Conservation (phyloP, 2,888 invertebrate genomes). For the Eucera pruinosa region DNA sequence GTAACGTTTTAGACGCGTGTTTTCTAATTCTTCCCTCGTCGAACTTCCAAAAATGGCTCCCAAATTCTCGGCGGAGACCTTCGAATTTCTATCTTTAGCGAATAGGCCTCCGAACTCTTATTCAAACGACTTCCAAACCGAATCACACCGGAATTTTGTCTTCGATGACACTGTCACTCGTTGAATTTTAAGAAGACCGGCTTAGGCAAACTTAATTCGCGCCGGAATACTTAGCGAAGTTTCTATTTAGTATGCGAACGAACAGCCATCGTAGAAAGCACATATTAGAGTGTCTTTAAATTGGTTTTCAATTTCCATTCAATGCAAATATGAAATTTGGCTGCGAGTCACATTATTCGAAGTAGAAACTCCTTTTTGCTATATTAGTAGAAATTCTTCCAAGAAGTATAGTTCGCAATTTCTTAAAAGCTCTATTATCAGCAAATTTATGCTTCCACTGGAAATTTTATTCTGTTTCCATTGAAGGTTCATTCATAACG, state of each 20-base stretch:
- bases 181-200: slow-evolving; percentile 6
- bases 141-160: neutral
- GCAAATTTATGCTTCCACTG: too few species aligned
- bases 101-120: slow-evolving; percentile 2
- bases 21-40: neutral
- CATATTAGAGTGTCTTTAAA: neutral
- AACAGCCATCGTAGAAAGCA: neutral
- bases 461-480: neutral
- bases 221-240: neutral
- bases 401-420: too few species aligned
- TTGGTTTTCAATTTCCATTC: neutral
- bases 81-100: slow-evolving; percentile 22
- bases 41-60: slow-evolving; percentile 10
- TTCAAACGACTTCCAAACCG: slow-evolving; percentile 8
- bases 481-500: neutral
- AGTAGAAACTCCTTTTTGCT: too few species aligned
- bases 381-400: too few species aligned
- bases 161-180: neutral
- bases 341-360: too few species aligned
- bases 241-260: neutral
- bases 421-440: neutral
- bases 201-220: neutral
- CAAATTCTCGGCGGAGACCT: slow-evolving; percentile 16
- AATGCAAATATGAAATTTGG: too few species aligned
- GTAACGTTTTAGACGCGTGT: neutral